Base-by-base conservation (phyloP, 1,140 invertebrate species). In the Helicoverpa zea region DNA sequence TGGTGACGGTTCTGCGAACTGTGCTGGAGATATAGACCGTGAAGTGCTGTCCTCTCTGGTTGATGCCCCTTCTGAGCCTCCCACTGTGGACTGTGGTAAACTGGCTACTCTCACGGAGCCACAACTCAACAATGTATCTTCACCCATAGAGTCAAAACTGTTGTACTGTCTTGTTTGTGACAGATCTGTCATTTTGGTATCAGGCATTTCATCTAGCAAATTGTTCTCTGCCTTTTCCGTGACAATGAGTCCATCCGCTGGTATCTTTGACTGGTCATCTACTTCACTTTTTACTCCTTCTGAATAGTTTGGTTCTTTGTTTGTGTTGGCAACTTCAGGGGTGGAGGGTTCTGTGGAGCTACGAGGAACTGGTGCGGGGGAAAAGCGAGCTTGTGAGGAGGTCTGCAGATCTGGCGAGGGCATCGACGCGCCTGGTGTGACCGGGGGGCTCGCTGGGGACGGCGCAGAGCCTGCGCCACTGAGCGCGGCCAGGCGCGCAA, bases 111-210 rank as follows among this genome's bases (percentile, higher is more conserved):
- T 86, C 72, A 93, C 92, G 66, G 92, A 92, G 7, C 92, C 92
- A 90, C 92, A 94, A 83, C 90, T 93, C 72, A 94, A 81, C 72
- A 94, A 84, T 68, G 91, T 90, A n/a, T 94, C 92, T 75, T 95
- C 92, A 83, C 92, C 92, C 90, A 94, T 95, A 16, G 94, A 94
- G 79, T 95, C 94, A 92, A 94, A 94, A 83, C 92, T 95, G 80
- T 91, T 94, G 70, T 94, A 95, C 80, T 95, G 92, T 88, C 91
- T 90, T 49, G 92, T 94, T 84, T 95, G 94, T 77, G 94, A 93
- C 49, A 95, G 84, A 85, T 95, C 93, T 86, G 93, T 94, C 93
- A 95, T 95, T 90, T 95, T 95, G 72, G 94, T 94, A 80, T 95
- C 94, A 81, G 94, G 91, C 84, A 95, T 95, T 87, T 95, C 94